phyloP scores from a whole-genome alignment of 2,888 invertebrate genomes.

The Dasypolia templi region DNA sequence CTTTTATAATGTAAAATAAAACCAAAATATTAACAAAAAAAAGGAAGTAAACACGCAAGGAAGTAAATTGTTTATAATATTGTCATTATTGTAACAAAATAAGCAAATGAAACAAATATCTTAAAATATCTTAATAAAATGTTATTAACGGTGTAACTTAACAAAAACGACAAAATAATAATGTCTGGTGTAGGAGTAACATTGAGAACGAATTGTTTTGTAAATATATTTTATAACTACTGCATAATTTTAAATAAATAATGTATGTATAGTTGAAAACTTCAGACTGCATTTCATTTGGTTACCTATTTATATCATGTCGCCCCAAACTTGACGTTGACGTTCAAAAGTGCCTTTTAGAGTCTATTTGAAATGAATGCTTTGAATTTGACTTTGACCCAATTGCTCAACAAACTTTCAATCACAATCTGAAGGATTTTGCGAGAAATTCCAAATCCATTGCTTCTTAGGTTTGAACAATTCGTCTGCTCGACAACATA shows the following conservation, averaged over 20 bases:
- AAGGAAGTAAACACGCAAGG: no score
- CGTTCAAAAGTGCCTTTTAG: no score
- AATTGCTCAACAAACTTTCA: background rate
- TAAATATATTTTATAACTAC: conserved; percentile 33
- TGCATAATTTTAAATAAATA: conserved; percentile 38
- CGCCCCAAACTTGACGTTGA: no score
- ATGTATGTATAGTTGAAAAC: conserved; percentile 10
- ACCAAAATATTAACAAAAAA: background rate
- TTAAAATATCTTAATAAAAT: background rate
- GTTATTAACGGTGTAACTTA: background rate
- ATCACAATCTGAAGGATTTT: background rate
- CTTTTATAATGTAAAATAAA: no score
- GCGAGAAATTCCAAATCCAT: background rate
- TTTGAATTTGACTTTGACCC: no score
- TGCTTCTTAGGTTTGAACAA: background rate
- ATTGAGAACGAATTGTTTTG: conserved; percentile 31
- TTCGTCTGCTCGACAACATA: background rate
- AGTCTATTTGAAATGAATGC: no score
- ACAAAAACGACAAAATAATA: conserved; percentile 4
- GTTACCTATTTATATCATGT: background rate
- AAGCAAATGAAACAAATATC: background rate
- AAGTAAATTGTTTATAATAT: background rate
- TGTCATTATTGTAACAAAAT: background rate
- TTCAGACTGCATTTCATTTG: background rate
- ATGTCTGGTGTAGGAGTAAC: background rate